phyloP scores from a whole-genome alignment of 2,888 invertebrate species.

The Melipona beecheii region DNA sequence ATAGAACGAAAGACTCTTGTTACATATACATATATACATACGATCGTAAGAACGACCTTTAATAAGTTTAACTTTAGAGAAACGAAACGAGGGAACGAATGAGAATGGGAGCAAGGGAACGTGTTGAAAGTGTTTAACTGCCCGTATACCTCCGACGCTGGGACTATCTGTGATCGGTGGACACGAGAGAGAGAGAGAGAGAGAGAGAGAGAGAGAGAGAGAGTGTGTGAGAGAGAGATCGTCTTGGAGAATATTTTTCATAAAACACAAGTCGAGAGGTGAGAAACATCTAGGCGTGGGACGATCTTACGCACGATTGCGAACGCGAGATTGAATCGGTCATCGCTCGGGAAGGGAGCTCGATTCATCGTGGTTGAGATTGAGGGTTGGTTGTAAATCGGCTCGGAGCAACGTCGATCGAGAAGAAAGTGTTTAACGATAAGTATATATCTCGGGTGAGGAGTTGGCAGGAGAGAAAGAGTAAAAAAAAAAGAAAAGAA shows the following conservation, averaged over 20 bases:
- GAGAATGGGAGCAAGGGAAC: slow-evolving; percentile 4
- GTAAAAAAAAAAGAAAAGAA: neutral
- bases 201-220: too few relatives aligned
- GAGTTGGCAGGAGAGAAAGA: too few relatives aligned
- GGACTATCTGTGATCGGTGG: slow-evolving; percentile 71
- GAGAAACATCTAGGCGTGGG: slow-evolving; percentile 43
- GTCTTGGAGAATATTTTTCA: slow-evolving; percentile 70
- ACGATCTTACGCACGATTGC: slow-evolving; percentile 13
- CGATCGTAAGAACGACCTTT: slow-evolving; percentile 71
- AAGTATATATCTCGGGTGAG: slow-evolving; percentile 54
- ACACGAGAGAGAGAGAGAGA: slow-evolving; percentile 13
- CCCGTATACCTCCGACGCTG: slow-evolving; percentile 64
- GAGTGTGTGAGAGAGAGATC: slow-evolving; percentile 28
- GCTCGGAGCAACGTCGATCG: slow-evolving; percentile 5
- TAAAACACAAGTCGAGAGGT: slow-evolving; percentile 42
- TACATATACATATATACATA: slow-evolving; percentile 61
- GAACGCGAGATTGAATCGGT: slow-evolving; percentile 44
- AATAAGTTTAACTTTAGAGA: slow-evolving; percentile 70
- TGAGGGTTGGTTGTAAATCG: neutral
- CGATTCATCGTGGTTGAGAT: too few relatives aligned
- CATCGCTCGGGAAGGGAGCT: slow-evolving; percentile 19
- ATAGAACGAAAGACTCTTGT: slow-evolving; percentile 62
- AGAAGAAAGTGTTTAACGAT: slow-evolving; percentile 58
- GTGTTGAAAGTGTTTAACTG: slow-evolving; percentile 65
- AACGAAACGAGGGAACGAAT: neutral